These are phyloP conservation scores for Hypsopygia costalis DNA, from an alignment of 2,888 invertebrate species.

Conservation along the genomic window DNA sequence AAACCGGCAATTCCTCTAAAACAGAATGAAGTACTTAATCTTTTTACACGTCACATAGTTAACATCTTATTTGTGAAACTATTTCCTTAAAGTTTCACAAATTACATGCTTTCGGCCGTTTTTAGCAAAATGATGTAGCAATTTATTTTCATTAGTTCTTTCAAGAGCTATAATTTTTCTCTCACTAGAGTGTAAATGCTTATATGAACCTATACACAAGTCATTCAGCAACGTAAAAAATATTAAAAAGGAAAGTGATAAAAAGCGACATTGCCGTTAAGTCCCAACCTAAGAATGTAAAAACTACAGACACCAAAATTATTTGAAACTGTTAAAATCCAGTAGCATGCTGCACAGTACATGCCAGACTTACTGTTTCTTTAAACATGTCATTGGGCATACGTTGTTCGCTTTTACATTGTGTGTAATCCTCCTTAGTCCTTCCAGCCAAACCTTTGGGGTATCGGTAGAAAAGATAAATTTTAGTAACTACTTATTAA, in stretches of 20 bases:
- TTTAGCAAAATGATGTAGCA: too few species aligned
- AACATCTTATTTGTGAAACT: too few species aligned
- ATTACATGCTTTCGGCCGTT: too few species aligned
- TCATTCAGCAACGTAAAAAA: not conserved
- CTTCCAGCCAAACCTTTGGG: constrained; percentile 95
- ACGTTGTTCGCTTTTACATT: constrained; percentile 99
- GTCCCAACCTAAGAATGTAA: not conserved
- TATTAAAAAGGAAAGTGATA: not conserved
- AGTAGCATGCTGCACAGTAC: constrained; percentile 29
- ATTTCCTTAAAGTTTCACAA: too few species aligned
- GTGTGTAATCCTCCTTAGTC: constrained; percentile 96
- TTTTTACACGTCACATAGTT: too few species aligned
- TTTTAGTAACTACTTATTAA: not conserved
- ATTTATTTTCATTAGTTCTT: too few species aligned
- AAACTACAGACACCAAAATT: constrained; percentile 3
- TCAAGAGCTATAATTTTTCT: too few species aligned
- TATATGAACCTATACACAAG: not conserved
- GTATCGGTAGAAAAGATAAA: constrained; percentile 10
- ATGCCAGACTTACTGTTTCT: constrained; percentile 96
- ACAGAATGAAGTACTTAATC: too few species aligned
- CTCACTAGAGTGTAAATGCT: too few species aligned
- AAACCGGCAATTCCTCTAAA: too few species aligned
- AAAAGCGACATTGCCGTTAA: not conserved
- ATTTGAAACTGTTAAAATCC: constrained; percentile 11
- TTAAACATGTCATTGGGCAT: constrained; percentile 98